Evolutionary conservation across 2,888 invertebrate genomes (phyloP).

Genomic region (Flexamia atlantica): DNA sequence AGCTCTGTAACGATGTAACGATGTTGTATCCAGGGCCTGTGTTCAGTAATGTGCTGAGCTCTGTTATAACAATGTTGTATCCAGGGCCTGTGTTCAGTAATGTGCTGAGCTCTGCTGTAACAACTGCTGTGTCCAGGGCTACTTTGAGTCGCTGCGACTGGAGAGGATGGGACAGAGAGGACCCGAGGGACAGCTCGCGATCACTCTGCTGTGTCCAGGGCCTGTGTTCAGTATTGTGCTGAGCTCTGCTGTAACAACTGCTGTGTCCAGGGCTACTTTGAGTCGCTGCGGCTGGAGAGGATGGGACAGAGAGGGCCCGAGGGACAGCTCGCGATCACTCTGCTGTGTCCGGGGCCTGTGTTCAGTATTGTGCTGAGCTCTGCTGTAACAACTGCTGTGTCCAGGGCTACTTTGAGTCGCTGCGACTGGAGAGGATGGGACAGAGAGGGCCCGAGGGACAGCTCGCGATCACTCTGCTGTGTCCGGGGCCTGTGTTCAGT

Average conservation of each 20-base stretch:
- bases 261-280: constrained; percentile 82
- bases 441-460: constrained; percentile 73
- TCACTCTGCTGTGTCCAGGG: constrained; percentile 87
- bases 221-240: constrained; percentile 80
- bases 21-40: no score
- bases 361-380: no score
- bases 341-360: no score
- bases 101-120: no score
- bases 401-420: constrained; percentile 85
- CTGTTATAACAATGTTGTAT: no score
- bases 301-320: constrained; percentile 72
- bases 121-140: constrained; percentile 78
- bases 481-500: no score
- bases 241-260: background rate
- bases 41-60: no score
- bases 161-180: constrained; percentile 77
- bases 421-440: constrained; percentile 80
- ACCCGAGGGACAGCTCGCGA: constrained; percentile 76
- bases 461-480: no score
- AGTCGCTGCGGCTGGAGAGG: constrained; percentile 80
- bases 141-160: constrained; percentile 80
- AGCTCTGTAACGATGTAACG: no score
- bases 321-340: constrained; percentile 77
- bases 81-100: no score
- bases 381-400: background rate